Base-by-base conservation (phyloP, 2,113 vertebrate genomes). In the Pomatostomus ruficeps region DNA sequence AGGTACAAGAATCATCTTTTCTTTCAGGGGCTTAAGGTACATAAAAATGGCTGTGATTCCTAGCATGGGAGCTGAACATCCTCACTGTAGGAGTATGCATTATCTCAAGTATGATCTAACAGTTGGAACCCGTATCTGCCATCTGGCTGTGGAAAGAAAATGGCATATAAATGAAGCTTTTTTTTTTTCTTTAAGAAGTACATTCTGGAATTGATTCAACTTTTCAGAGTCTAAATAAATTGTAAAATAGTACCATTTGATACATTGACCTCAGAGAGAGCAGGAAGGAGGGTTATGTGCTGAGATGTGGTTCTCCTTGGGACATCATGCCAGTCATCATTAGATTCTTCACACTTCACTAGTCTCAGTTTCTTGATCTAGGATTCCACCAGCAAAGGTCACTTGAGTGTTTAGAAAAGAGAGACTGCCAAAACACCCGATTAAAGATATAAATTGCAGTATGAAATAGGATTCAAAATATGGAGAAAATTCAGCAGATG, bases 401-500 rank as follows among this genome's bases (percentile, higher is more conserved):
- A 72, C 51, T 88, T 31, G n/a, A 75, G 21, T 62, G 35, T 88
- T 94, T 63, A 67, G n/a, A 54, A 80, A 92, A 62, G 63, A 93
- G n/a, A 88, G 36, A 33, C 21, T 76, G 72, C 48, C 78, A 74
- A 24, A 95, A 36, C 91, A 61, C 88, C 88, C 52, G 70, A 87
- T 58, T 91, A 95, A 96, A 96, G 46, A 57, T 94, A 89, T 22
- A 96, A 97, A 94, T 48, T 95, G 15, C 33, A 58, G 29, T 76
- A 8, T 73, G 31, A 70, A 87, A 76, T 82, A 92, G 71, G 79
- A 84, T 92, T 91, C 66, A 91, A 75, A 88, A 88, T 20, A 66
- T 42, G 20, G 72, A 43, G 80, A 94, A 95, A 89, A 94, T 59
- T 86, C 55, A 88, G 55, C 68, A 67, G 79, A 72, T 89, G 75